Evolutionary conservation across 2,888 invertebrate genomes (phyloP).

Genomic region (Phyto melanocephala): DNA sequence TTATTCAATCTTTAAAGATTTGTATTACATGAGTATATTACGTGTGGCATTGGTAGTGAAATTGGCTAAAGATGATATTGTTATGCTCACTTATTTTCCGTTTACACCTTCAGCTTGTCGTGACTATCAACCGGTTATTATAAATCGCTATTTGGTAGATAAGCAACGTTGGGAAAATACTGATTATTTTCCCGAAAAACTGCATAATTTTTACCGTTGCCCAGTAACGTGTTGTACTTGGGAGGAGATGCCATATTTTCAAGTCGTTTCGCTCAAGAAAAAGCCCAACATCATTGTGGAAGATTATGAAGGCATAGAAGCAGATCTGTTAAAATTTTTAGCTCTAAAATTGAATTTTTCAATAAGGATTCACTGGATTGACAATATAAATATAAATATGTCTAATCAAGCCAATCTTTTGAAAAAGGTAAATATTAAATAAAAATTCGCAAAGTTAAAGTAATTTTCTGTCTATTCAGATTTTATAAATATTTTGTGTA

Average conservation of each 20-base stretch:
- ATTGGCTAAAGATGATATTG: conserved; percentile 39
- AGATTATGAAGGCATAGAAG: conserved; percentile 71
- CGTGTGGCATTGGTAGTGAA: conserved; percentile 66
- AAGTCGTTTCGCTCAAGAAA: conserved; percentile 6
- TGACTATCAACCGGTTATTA: conserved; percentile 64
- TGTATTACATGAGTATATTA: conserved; percentile 69
- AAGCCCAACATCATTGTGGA: not conserved
- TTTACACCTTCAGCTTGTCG: conserved; percentile 67
- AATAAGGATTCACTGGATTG: conserved; percentile 67
- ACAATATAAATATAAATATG: conserved; percentile 66
- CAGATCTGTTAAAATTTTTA: conserved; percentile 70
- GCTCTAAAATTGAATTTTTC: conserved; percentile 71
- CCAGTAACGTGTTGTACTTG: conserved; percentile 72
- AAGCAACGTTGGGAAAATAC: conserved; percentile 63
- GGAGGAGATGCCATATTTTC: conserved; percentile 72
- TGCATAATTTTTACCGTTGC: conserved; percentile 71
- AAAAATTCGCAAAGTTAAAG: too few species aligned
- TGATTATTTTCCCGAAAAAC: conserved; percentile 68
- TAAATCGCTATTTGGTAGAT: conserved; percentile 66
- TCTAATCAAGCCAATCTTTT: conserved; percentile 69
- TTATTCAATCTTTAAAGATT: conserved; percentile 60
- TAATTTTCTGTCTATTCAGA: too few species aligned
- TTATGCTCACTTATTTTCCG: conserved; percentile 71
- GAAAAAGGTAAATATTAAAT: conserved; percentile 65
- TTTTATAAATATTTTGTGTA: too few species aligned